phyloP scores from a whole-genome alignment of 2,797 vertebrate species.

The Esox masquinongy region DNA sequence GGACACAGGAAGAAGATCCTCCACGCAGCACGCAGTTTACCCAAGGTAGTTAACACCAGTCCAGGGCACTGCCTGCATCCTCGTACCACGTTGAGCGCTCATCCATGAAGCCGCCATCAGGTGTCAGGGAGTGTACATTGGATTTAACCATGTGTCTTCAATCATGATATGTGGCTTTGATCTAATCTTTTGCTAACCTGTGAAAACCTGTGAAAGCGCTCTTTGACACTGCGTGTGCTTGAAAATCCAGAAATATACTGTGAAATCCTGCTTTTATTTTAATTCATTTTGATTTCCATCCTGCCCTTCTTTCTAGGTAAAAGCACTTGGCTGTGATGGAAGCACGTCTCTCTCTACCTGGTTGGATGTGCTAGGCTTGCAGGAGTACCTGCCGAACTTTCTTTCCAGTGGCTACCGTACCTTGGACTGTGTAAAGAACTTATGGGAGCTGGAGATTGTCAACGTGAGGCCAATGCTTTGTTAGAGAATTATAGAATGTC shows the following conservation, averaged over 20 bases:
- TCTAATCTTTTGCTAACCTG: not conserved
- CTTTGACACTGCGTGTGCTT: not conserved
- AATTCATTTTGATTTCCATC: not conserved
- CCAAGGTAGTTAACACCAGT: constrained; percentile 80
- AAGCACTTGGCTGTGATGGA: constrained; percentile 90
- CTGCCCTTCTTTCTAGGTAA: constrained; percentile 74
- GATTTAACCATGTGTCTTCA: not conserved
- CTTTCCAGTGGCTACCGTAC: constrained; percentile 94
- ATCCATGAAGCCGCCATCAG: not conserved
- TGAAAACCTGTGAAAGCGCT: not conserved
- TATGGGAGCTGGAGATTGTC: constrained; percentile 98
- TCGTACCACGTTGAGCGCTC: not conserved
- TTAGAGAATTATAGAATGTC: constrained; percentile 57
- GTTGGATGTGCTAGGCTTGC: constrained; percentile 90
- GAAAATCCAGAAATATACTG: not conserved
- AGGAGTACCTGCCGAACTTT: constrained; percentile 96
- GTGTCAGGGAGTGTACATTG: not conserved
- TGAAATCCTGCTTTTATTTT: not conserved
- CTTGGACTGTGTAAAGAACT: constrained; percentile 94
- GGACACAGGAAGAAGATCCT: constrained; percentile 94
- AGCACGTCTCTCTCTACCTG: constrained; percentile 88
- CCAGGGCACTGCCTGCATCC: not conserved
- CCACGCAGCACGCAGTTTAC: constrained; percentile 88
- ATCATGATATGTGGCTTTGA: not conserved
- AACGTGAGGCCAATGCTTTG: constrained; percentile 79